Conservation (phyloP, 2,888 invertebrate genomes). For the Xanthia togata region DNA sequence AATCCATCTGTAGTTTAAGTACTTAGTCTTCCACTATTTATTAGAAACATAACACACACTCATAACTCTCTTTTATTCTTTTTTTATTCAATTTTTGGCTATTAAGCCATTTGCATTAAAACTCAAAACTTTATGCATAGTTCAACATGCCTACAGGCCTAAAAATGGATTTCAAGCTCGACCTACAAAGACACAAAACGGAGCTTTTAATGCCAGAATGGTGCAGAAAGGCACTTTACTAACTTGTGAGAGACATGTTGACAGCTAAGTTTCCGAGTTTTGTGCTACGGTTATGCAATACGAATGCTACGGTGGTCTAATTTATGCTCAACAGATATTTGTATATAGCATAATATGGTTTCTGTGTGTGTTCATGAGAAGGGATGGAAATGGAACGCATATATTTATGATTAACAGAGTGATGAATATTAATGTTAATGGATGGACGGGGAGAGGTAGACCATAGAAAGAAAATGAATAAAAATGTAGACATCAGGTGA, state of each 20-base stretch:
- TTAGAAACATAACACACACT: no score
- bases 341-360: no score
- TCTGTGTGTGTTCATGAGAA: no score
- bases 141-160: not conserved
- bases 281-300: constrained; percentile 10
- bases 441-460: not conserved
- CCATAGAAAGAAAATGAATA: not conserved
- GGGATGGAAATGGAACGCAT: no score
- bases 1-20: not conserved
- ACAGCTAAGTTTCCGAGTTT: constrained; percentile 33
- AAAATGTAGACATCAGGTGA: not conserved
- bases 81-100: no score
- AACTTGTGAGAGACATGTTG: constrained; percentile 34
- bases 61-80: no score
- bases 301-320: not conserved
- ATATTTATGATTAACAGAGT: not conserved
- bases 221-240: constrained; percentile 29
- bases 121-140: not conserved
- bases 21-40: not conserved
- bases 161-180: not conserved
- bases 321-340: constrained; percentile 10
- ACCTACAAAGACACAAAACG: constrained; percentile 1
- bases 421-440: not conserved
- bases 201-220: constrained; percentile 31
- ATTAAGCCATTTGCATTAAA: not conserved